Base-by-base conservation (phyloP, 1,140 invertebrate species). In the Laupala kohalensis region DNA sequence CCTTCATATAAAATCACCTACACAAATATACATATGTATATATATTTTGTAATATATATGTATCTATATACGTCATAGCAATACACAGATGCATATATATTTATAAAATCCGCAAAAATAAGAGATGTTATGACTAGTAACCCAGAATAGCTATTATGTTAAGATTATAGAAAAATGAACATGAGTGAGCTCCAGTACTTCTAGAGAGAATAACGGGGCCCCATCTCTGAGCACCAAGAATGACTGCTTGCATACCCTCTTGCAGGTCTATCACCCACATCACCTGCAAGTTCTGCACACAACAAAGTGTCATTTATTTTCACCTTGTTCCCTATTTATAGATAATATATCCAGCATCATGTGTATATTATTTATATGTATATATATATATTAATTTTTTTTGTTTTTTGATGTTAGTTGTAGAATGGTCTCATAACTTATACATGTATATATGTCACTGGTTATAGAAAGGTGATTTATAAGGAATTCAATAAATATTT, bases 1-100 rank as follows among this genome's bases (percentile, higher is more conserved):
- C 67, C 15, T 62, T 62, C 30, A 69, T 69, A 69, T 69, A 69
- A 69, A 69, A 69, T 30, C 68, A 67, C 19, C 66, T 67, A 67
- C 26, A 25, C 26, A 28, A 65, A 67, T 27, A 67, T 67, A 67
- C 25, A 53, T 53, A 53, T 53, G 37, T 53, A 53, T 53, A 53
- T 53, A 53, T 53, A 53, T 9, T 53, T 53, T 9, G 37, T 53
- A 53, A 53, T 53, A 53, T 53, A 53, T 53, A 53, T 4, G 37
- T 53, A 53, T 53, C 37, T 53, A 19, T 53, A 53, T 53, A 53
- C 19, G 19, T 53, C 9, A 13, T 53, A 9, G 19, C 19, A 13
- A 53, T 53, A 53, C 37, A 53, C 37, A 53, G 37, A 53, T 53
- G 19, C 37, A 53, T 53, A 53, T 53, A 53, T 53, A 53, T 53